Evolutionary conservation across 2,888 invertebrate species (phyloP), one percentile per base, ranked within the genome.

Genomic region (Achlya flavicornis): DNA sequence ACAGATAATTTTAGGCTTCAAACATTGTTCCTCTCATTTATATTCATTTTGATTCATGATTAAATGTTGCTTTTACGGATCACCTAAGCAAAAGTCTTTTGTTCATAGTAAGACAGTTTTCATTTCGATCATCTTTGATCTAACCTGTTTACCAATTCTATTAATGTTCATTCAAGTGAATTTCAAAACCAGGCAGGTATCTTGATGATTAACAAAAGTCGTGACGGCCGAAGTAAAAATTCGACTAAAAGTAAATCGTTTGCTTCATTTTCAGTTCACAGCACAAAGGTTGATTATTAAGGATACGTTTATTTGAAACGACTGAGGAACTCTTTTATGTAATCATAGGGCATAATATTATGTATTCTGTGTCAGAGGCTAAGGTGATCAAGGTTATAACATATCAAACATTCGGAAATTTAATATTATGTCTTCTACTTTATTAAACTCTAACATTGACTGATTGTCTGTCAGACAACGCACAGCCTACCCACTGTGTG

Each of bases 281-380:
- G 53, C 19, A 53, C 53, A 53, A 53, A 53, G 53, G 53, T 53
- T 53, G n/a, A 53, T 53, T 53, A 14, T 41, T 12, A 41, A 7
- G 4, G 11, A 12, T 8, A 12, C 6, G 7, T 8, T 35, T 35
- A 35, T 38, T 46, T 46, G 14, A 6, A 46, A 46, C 46, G n/a
- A 46, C 6, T n/a, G 46, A n/a, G 48, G 16, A 48, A 48, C n/a
- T 16, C 7, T 16, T 48, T 48, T 53, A 53, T 53, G 10, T 53
- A n/a, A 53, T 19, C 48, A 16, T 1, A 26, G 26, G 26, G 26
- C 26, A 26, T 26, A 26, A 26, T 26, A 26, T 26, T 26, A 26
- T 26, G 26, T 26, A 26, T 26, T 26, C 26, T 26, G 26, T 26
- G 26, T 26, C 26, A 26, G 26, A 26, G 26, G 26, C 26, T 26